phyloP scores from a whole-genome alignment of 2,888 invertebrate genomes.

The Xylocampa areola region DNA sequence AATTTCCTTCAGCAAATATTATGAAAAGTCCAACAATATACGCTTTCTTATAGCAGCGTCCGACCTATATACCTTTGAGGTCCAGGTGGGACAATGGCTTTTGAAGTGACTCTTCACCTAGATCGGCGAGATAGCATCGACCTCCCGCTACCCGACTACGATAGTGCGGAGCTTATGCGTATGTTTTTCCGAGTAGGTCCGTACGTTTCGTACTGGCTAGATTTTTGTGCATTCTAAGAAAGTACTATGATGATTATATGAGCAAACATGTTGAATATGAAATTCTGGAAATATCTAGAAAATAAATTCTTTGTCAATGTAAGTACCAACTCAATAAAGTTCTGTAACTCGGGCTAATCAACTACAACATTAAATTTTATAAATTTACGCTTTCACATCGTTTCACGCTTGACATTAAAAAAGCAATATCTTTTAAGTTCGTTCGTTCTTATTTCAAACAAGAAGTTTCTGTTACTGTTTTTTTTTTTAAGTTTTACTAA shows the following conservation, averaged over 20 bases:
- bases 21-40: constrained; percentile 32
- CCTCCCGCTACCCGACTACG: constrained; percentile 26
- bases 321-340: too few relatives aligned
- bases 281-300: too few relatives aligned
- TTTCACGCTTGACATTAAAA: too few relatives aligned
- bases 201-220: neutral
- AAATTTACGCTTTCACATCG: too few relatives aligned
- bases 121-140: constrained; percentile 65
- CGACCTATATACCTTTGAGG: constrained; percentile 61
- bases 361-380: too few relatives aligned
- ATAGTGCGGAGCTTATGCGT: constrained; percentile 23
- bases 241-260: too few relatives aligned
- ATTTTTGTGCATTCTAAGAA: too few relatives aligned
- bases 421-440: constrained; percentile 1
- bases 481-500: neutral
- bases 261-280: too few relatives aligned
- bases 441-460: constrained; percentile 1
- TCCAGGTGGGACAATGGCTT: constrained; percentile 65
- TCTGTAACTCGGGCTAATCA: too few relatives aligned
- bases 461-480: neutral
- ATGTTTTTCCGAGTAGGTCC: neutral
- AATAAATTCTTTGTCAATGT: too few relatives aligned
- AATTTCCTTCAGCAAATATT: constrained; percentile 41
- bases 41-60: constrained; percentile 13
- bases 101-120: constrained; percentile 76